Base-by-base conservation (phyloP, 2,797 vertebrate genomes). In the Onychomys torridus region DNA sequence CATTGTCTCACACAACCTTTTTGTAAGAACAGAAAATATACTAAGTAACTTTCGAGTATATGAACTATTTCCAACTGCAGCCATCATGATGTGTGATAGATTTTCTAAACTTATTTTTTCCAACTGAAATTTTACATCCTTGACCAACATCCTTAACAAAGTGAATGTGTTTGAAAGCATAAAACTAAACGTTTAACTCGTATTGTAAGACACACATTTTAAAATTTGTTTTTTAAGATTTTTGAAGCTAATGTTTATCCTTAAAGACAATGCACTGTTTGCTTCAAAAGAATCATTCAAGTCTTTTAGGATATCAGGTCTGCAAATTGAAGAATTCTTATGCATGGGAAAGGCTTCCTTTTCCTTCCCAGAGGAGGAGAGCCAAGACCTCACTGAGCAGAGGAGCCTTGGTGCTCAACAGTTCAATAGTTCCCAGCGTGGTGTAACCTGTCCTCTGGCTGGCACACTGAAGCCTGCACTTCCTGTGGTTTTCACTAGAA, bases 401-500 rank as follows among this genome's bases (percentile, higher is more conserved):
- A 34, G 79, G 9, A 13, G 40, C 23, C 21, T 71, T 25, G 52
- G 34, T 84, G 65, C 97, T 93, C 81, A 76, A 92, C 71, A 49
- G 27, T 52, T 52, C 49, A 52, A 3, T 2, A 14, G 2, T 52
- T 95, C 84, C 40, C 76, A 96, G 96, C 81, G 84, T 78, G 86
- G 92, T 93, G 76, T 96, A 75, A 97, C 40, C 67, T 92, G 10
- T 92, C 69, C n/a, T 93, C 95, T 65, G 76, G 94, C 95, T 65
- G 76, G 94, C 2, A 43, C 84, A n/a, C 46, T 73, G 59, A 94
- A 73, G 96, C 52, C 95, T 92, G 94, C 67, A 94, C 96, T 98
- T 98, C 98, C 98, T 98, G 98, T 98, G 98, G 98, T 97, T 98
- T 98, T 98, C 97, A 79, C 94, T 91, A 95, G 97, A 52, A 98